Base-by-base conservation (phyloP, 2,113 vertebrate species). In the Hippocampus barbouri region DNA sequence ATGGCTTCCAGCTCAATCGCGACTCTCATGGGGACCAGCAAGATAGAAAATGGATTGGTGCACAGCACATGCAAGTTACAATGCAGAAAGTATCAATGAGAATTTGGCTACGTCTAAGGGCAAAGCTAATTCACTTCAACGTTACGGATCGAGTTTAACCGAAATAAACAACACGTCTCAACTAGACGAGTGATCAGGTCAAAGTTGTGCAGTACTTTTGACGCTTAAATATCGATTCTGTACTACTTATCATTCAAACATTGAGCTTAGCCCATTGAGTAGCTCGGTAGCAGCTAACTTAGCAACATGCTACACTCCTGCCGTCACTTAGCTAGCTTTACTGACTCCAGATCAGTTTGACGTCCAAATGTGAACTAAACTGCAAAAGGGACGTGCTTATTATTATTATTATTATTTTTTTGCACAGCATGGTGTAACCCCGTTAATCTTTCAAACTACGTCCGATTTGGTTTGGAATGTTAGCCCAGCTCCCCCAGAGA, bases 211-310 rank as follows among this genome's bases (percentile, higher is more conserved):
- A 34, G 14, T 27, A 7, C 23, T 4, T 27, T 18, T 14, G 23
- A 38, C 25, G 11, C 12, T 5, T 11, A 38, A 12, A n/a, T 3
- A 5, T 53, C 2, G 34, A 15, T 18, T 14, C 10, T 2, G 53
- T 6, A 38, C 15, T 25, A 14, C 16, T 40, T 78, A 34, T 70
- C 63, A 61, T 45, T 9, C n/a, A 60, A 54, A 27, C 45, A 69
- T 41, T 25, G 30, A 51, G 12, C n/a, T 8, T 49, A 25, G 47
- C 14, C 8, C n/a, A 73, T 34, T 49, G 34, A 27, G 74, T 79
- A 85, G 78, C 78, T 23, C 75, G 66, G 63, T 79, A 80, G 69
- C 64, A 30, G 82, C 72, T 81, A 84, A 68, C 57, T 30, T 41
- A 76, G 81, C 64, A 30, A n/a, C 5, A 47, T 45, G 64, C 64